phyloP scores from a whole-genome alignment of 2,888 invertebrate genomes.

The Panzeria rudis region DNA sequence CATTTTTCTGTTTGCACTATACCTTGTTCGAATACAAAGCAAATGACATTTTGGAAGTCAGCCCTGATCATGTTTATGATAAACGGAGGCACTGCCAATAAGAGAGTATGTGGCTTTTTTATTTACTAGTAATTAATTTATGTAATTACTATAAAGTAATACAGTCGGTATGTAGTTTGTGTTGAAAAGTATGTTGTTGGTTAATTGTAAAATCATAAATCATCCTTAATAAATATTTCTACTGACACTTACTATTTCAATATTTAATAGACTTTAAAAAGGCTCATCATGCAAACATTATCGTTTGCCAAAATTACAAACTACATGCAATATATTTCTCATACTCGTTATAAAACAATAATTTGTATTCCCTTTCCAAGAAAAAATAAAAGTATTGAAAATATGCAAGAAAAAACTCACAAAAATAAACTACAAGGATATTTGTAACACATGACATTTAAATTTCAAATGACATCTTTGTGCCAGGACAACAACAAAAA shows the following conservation, averaged over 20 bases:
- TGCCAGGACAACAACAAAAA: too few species aligned
- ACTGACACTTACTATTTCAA: background rate
- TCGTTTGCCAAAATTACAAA: slow-evolving; percentile 31
- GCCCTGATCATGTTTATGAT: too few species aligned
- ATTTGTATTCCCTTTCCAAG: background rate
- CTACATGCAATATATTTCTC: background rate
- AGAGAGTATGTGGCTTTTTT: too few species aligned
- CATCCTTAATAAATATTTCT: background rate
- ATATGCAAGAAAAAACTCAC: background rate
- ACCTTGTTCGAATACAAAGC: too few species aligned
- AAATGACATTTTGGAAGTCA: too few species aligned
- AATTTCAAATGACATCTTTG: slow-evolving; percentile 52
- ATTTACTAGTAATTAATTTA: too few species aligned
- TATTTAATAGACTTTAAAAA: slow-evolving; percentile 23
- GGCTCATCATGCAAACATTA: background rate
- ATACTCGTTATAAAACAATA: slow-evolving; percentile 29
- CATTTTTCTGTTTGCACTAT: too few species aligned
- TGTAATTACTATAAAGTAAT: too few species aligned
- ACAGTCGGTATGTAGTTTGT: too few species aligned
- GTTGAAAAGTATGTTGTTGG: too few species aligned
- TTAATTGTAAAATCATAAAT: too few species aligned
- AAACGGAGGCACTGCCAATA: too few species aligned
- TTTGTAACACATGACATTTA: slow-evolving; percentile 60
- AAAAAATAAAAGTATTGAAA: slow-evolving; percentile 14
- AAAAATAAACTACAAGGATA: slow-evolving; percentile 11